These are phyloP conservation scores for Anthopleura xanthogrammica DNA, from an alignment of 92 coral and sea anemone genomes.

Conservation along the genomic window DNA sequence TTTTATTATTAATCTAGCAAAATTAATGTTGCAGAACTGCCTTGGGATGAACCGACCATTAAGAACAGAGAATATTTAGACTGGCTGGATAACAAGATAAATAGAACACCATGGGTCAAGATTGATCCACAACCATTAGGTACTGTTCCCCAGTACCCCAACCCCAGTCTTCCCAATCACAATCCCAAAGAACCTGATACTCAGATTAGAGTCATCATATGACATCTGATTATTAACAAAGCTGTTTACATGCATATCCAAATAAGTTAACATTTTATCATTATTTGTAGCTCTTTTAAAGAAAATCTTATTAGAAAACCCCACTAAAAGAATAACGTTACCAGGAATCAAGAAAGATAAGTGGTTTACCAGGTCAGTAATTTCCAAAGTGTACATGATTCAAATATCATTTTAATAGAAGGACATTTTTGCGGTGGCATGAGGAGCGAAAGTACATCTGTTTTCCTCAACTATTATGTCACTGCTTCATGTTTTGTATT, in stretches of 20 bases:
- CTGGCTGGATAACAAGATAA: constrained; percentile 61
- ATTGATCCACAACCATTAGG: constrained; percentile 82
- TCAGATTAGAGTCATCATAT: no score
- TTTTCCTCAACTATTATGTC: no score
- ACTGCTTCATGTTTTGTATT: no score
- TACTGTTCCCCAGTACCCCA: neutral
- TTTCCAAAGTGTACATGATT: no score
- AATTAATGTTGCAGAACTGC: constrained; percentile 63
- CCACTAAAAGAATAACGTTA: constrained; percentile 71
- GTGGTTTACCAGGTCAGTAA: constrained; percentile 70
- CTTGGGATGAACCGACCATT: constrained; percentile 94
- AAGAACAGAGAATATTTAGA: constrained; percentile 71
- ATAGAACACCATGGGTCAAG: constrained; percentile 93
- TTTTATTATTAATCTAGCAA: neutral
- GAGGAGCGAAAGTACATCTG: no score
- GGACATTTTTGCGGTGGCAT: no score
- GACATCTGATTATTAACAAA: no score
- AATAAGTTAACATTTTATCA: neutral
- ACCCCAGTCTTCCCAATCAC: no score
- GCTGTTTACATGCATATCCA: neutral
- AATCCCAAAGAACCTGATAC: no score
- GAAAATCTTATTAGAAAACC: constrained; percentile 77
- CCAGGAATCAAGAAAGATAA: constrained; percentile 84
- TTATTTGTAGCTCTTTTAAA: constrained; percentile 59
- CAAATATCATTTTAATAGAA: no score